phyloP scores from a whole-genome alignment of 2,888 invertebrate species.

The Aphrophora alni region DNA sequence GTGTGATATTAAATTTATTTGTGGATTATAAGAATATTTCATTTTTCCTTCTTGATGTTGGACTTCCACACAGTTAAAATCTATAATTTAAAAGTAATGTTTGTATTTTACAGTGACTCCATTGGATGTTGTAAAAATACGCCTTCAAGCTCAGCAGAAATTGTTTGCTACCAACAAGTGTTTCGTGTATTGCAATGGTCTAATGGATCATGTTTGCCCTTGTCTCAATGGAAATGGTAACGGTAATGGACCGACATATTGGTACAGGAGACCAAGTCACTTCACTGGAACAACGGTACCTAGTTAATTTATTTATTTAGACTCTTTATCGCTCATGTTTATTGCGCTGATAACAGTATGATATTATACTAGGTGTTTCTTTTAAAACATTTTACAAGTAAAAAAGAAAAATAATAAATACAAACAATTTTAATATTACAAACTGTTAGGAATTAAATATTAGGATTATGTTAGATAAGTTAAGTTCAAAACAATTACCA shows the following conservation, averaged over 20 bases:
- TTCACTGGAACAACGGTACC: conserved; percentile 68
- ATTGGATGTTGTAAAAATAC: conserved; percentile 98
- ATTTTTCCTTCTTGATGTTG: too few species aligned
- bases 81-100: too few species aligned
- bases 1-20: too few species aligned
- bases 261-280: conserved; percentile 50
- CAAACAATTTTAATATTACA: too few species aligned
- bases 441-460: too few species aligned
- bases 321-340: neutral
- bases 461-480: too few species aligned
- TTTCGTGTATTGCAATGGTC: conserved; percentile 95
- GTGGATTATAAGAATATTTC: too few species aligned
- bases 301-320: too few species aligned
- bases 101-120: conserved; percentile 83
- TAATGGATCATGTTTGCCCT: conserved; percentile 97
- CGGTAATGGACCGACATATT: conserved; percentile 32
- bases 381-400: too few species aligned
- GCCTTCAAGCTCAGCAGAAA: conserved; percentile 94
- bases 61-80: too few species aligned
- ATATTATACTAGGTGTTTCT: neutral
- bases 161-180: conserved; percentile 82
- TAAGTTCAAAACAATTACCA: too few species aligned
- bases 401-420: too few species aligned
- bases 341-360: neutral
- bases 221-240: conserved; percentile 59